phyloP scores from a whole-genome alignment of 30 jellyfish, hydroid and myxozoan genomes.

The Aurelia aurita complex sp. Pacific region DNA sequence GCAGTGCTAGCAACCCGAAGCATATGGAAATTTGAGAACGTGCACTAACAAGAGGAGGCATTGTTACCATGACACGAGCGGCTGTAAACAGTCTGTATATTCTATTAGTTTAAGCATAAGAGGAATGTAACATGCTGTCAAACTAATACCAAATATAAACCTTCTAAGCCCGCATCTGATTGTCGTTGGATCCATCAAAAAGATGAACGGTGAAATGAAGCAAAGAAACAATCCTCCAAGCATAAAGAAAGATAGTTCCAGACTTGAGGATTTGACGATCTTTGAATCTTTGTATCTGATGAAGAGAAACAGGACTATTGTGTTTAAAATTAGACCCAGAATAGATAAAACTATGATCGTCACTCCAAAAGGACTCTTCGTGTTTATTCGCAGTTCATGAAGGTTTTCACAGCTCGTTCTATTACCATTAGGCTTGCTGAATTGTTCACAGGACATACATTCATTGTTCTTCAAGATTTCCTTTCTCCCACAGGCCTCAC shows the following conservation, averaged over 20 bases:
- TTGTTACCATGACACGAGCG: slow-evolving; percentile 45
- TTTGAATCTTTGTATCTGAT: slow-evolving; percentile 35
- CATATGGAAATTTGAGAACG: slow-evolving; percentile 77
- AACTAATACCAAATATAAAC: slow-evolving; percentile 75
- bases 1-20: slow-evolving; percentile 69
- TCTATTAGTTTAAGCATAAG: slow-evolving; percentile 75
- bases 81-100: slow-evolving; percentile 78
- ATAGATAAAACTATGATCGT: slow-evolving; percentile 4
- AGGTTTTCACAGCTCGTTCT: slow-evolving; percentile 8
- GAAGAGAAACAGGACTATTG: slow-evolving; percentile 22
- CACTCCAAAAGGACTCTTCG: not conserved
- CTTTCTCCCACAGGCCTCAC: slow-evolving; percentile 31
- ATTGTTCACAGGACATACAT: slow-evolving; percentile 19
- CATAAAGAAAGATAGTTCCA: slow-evolving; percentile 59
- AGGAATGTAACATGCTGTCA: slow-evolving; percentile 85
- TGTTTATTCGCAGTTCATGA: slow-evolving; percentile 9
- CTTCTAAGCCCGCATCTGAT: slow-evolving; percentile 59
- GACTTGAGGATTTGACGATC: slow-evolving; percentile 68
- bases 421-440: slow-evolving; percentile 17
- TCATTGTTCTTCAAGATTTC: slow-evolving; percentile 34
- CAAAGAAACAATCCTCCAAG: slow-evolving; percentile 49
- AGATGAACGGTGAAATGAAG: slow-evolving; percentile 56
- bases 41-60: slow-evolving; percentile 70
- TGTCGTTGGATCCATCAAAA: slow-evolving; percentile 38
- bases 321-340: slow-evolving; percentile 32